phyloP scores from a whole-genome alignment of 2,888 invertebrate species.

The Cepaea hortensis region DNA sequence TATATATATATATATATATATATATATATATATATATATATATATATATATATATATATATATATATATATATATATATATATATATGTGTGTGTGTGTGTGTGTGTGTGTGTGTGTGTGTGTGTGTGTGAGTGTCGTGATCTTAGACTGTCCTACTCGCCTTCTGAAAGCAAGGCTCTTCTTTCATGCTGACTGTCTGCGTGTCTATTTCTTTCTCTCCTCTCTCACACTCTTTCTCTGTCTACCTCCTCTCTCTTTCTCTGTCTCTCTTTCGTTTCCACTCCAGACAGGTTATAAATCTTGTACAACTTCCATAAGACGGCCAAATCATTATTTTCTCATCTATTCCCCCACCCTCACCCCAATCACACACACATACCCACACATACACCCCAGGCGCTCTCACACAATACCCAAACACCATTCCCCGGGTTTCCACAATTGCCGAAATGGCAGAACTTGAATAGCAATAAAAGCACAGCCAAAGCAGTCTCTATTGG shows the following conservation, averaged over 20 bases:
- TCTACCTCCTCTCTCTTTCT: background rate
- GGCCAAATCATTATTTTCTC: background rate
- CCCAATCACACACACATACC: no score
- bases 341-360: background rate
- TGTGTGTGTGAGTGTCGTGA: slow-evolving; percentile 21
- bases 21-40: background rate
- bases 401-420: background rate
- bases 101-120: slow-evolving; percentile 30
- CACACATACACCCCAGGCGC: no score
- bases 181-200: slow-evolving; percentile 5
- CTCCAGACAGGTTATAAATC: background rate
- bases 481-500: slow-evolving; percentile 13
- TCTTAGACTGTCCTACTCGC: no score
- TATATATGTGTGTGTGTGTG: slow-evolving; percentile 28
- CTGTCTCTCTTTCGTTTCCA: slow-evolving; percentile 6
- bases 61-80: slow-evolving; percentile 31
- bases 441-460: background rate
- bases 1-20: no score
- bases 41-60: slow-evolving; percentile 23
- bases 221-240: background rate
- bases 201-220: slow-evolving; percentile 15
- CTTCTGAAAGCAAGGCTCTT: no score
- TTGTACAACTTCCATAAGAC: background rate
- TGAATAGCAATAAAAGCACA: background rate
- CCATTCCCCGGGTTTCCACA: background rate